These are phyloP conservation scores for Synergus itoensis DNA, from an alignment of 2,888 invertebrate species.

Conservation along the genomic window DNA sequence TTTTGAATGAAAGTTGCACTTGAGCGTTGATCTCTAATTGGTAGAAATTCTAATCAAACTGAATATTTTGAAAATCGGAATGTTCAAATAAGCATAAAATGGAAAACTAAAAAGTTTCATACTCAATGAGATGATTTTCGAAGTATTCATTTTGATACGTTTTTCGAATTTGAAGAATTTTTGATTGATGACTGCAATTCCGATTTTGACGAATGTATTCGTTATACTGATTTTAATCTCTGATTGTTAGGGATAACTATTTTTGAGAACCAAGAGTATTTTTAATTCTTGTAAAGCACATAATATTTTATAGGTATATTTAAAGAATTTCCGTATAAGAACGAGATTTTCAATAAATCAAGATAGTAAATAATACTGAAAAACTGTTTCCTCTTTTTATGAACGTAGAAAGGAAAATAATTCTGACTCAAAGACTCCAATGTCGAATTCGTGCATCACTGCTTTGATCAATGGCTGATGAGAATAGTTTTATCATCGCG, in stretches of 20 bases:
- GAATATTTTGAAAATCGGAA: background rate
- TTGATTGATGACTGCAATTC: constrained; percentile 20
- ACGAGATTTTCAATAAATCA: constrained; percentile 24
- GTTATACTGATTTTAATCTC: constrained; percentile 24
- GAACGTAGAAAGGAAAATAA: background rate
- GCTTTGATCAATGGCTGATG: constrained; percentile 55
- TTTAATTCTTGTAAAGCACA: constrained; percentile 24
- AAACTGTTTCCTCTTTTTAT: constrained; percentile 1
- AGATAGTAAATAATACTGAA: constrained; percentile 1
- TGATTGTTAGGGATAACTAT: constrained; percentile 12
- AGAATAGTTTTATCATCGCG: constrained; percentile 50
- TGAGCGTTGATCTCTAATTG: constrained; percentile 9
- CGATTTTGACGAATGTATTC: constrained; percentile 10
- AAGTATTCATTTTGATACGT: constrained; percentile 20
- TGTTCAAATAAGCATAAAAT: background rate
- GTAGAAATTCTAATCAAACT: background rate
- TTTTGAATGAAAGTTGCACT: constrained; percentile 12
- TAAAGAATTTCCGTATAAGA: constrained; percentile 18
- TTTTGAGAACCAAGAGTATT: constrained; percentile 33
- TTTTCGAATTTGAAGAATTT: background rate
- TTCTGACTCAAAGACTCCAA: constrained; percentile 33
- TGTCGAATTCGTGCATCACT: constrained; percentile 42
- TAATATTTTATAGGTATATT: constrained; percentile 30
- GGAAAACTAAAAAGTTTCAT: background rate
- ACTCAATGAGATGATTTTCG: background rate